Conservation (phyloP, 2,888 invertebrate genomes). For the Ormyrus labotus region DNA sequence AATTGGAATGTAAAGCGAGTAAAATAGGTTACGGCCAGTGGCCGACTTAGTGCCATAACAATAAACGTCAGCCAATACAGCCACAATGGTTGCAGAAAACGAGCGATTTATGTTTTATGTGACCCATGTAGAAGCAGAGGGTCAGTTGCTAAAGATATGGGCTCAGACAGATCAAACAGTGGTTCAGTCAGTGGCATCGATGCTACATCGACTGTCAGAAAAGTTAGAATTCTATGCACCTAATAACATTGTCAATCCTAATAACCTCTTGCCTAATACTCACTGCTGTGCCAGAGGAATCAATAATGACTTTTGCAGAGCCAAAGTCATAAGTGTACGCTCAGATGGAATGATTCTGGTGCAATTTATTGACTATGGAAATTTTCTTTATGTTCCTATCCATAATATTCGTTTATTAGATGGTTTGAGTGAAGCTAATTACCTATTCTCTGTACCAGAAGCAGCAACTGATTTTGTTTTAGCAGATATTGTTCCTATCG, state of each 20-base stretch:
- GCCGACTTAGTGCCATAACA: constrained; percentile 36
- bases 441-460: constrained; percentile 76
- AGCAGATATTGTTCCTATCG: constrained; percentile 78
- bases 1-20: constrained; percentile 35
- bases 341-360: constrained; percentile 80
- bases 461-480: constrained; percentile 81
- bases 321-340: constrained; percentile 78
- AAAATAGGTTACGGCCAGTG: constrained; percentile 16
- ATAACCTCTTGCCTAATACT: constrained; percentile 6
- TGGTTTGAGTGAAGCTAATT: constrained; percentile 76
- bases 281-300: constrained; percentile 80
- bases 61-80: constrained; percentile 1
- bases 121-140: constrained; percentile 84
- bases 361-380: constrained; percentile 84
- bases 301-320: constrained; percentile 82
- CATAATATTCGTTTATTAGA: constrained; percentile 80
- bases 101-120: constrained; percentile 75
- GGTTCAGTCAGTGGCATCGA: constrained; percentile 76
- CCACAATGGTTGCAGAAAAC: constrained; percentile 57
- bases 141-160: constrained; percentile 84
- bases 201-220: constrained; percentile 20
- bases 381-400: constrained; percentile 80
- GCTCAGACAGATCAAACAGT: constrained; percentile 81
- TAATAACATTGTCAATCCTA: background rate
- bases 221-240: constrained; percentile 17